Evolutionary conservation across 2,113 vertebrate species (phyloP), one percentile per base, ranked within the genome.

Genomic region (Agapornis roseicollis): DNA sequence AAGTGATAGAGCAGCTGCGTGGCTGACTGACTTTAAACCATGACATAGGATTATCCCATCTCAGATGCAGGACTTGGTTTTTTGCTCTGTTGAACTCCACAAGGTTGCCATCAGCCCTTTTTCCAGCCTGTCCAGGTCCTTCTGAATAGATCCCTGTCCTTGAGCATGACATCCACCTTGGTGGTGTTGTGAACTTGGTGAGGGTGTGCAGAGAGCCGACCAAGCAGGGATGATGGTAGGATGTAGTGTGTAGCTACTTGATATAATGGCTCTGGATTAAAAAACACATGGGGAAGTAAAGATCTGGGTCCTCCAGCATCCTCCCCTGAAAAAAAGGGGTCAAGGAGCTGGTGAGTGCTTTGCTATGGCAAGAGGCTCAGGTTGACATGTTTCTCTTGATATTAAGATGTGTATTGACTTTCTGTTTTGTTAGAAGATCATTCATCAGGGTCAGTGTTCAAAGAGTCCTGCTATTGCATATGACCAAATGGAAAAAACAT

Each of bases 141-240:
- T 70, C 61, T 74, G 61, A 58, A 64, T 7, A 49, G 42, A 39
- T 1, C 9, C 50, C 23, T 39, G 13, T 29, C 25, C 41, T 56
- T 53, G 13, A 28, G 2, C 0, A 0, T 69, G 60, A 22, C 10
- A 52, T 53, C 49, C 49, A 35, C 29, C 50, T 46, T 64, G 60
- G 10, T 83, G 37, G 10, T 47, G 10, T 0, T 56, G 27, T 0
- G 7, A 42, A 65, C 18, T 65, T 39, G 29, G 25, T 52, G 37
- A 70, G 61, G n/a, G 24, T 9, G 41, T 33, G 35, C 52, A 33
- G 35, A 44, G 65, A 69, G 29, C 71, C 58, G 77, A 27, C 17
- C 49, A 27, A 33, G 53, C 28, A 58, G 29, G 37, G 23, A 14
- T 53, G 19, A 27, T 23, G 37, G 35, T 44, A 33, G 17, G 46